Evolutionary conservation across 2,797 vertebrate genomes (phyloP).

Genomic region (Falco columbarius): DNA sequence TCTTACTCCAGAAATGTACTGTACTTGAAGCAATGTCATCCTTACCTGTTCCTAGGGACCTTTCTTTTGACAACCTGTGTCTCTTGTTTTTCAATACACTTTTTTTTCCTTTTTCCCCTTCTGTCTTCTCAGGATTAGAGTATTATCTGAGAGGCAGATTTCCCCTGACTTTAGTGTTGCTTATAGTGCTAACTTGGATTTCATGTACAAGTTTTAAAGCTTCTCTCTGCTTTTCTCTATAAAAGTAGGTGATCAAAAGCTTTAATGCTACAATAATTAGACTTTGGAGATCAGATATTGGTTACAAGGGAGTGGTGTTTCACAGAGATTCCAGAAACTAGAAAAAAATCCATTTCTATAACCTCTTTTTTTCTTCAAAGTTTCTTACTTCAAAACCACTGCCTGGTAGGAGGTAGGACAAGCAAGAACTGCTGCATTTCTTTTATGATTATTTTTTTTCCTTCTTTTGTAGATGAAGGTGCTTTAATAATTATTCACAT

Average conservation of each 20-base stretch:
- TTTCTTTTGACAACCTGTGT: neutral
- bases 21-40: neutral
- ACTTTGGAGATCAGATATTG: neutral
- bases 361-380: neutral
- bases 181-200: neutral
- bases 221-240: neutral
- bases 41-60: neutral
- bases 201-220: neutral
- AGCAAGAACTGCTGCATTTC: neutral
- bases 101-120: neutral
- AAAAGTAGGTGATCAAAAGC: neutral
- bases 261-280: neutral
- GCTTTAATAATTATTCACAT: neutral
- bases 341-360: neutral
- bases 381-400: neutral
- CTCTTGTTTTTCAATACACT: neutral
- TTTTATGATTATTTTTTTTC: neutral
- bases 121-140: neutral
- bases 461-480: neutral
- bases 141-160: neutral
- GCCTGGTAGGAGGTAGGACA: neutral
- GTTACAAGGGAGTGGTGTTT: neutral
- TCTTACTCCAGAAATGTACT: neutral
- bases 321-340: neutral
- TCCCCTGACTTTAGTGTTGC: neutral